Base-by-base conservation (phyloP, 2,888 invertebrate species). In the Calameuta filiformis region DNA sequence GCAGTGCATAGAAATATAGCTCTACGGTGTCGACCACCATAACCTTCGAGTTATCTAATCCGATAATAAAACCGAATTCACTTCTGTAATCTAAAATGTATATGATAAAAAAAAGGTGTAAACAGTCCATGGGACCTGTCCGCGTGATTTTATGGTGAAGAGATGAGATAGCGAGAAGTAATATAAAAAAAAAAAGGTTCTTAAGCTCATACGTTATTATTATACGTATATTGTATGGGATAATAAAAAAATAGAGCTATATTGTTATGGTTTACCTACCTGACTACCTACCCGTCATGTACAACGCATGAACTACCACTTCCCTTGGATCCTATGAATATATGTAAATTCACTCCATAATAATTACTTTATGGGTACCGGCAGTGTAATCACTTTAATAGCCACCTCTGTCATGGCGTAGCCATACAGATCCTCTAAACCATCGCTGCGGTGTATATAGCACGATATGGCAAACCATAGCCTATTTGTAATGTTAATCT, bases 381-480 rank as follows among this genome's bases (percentile, higher is more conserved):
- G 83, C 85, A 83, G 82, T 84, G 85, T 89, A 89, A 90, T 90
- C 87, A 89, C 87, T 89, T 88, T 89, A 90, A 90, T 88, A 87
- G 88, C 89, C 86, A 83, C 86, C 84, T 87, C 86, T 87, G 86
- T 87, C 85, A 81, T 71, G 56, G 12, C 34, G 35, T 33, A 34
- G 75, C 73, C 37, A 56, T 31, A n/a, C n/a, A 23, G 56, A 23
- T 56, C 6, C 9, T 23, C 23, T 56, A 15, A 15, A 56, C 23
- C 56, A 35, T 35, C 12, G 12, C 35, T 35, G 6, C 23, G 9
- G 2, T 23, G 2, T 56, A 56, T 23, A 56, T 6, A 23, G 23
- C 6, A 56, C 9, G 23, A 56, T 1, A 56, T 56, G 4, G 6
- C 23, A 56, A 23, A 23, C 9, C 23, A 56, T 9, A 56, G 23